phyloP scores from a whole-genome alignment of 2,113 vertebrate species.

The Polypterus senegalus region DNA sequence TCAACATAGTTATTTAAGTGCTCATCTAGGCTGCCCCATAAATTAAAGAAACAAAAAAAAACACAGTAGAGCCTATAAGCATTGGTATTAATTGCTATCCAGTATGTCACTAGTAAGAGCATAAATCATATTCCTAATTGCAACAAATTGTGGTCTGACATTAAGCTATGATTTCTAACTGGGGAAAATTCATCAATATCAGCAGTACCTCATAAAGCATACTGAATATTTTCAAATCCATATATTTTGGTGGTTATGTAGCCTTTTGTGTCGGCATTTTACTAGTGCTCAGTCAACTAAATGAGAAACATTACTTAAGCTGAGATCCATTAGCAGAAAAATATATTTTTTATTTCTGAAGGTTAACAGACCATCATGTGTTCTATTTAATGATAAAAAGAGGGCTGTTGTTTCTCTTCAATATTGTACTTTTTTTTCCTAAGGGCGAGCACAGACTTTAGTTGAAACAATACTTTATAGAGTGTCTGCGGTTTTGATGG shows the following conservation, averaged over 20 bases:
- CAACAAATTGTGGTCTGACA: conserved; percentile 60
- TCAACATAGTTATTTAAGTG: conserved; percentile 30
- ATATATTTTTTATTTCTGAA: conserved; percentile 21
- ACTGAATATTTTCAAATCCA: conserved; percentile 39
- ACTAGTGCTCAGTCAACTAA: conserved; percentile 42
- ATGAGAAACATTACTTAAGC: conserved; percentile 37
- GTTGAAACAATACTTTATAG: conserved; percentile 9
- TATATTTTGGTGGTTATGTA: conserved; percentile 34
- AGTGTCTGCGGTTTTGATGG: background rate
- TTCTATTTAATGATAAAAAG: conserved; percentile 17
- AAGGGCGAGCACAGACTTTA: conserved; percentile 7
- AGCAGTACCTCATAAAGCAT: conserved; percentile 48
- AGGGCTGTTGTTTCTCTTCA: conserved; percentile 15
- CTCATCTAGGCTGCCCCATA: conserved; percentile 44
- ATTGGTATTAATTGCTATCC: conserved; percentile 51
- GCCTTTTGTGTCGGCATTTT: conserved; percentile 48
- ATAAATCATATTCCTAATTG: conserved; percentile 61
- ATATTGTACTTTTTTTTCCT: conserved; percentile 19
- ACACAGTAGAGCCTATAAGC: conserved; percentile 25
- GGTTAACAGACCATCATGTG: conserved; percentile 25
- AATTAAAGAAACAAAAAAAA: conserved; percentile 41
- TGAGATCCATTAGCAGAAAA: conserved; percentile 11
- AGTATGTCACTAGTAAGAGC: conserved; percentile 42
- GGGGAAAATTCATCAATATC: conserved; percentile 61
- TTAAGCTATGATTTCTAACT: conserved; percentile 61